phyloP scores from a whole-genome alignment of 2,113 vertebrate genomes.

The Chroicocephalus ridibundus region DNA sequence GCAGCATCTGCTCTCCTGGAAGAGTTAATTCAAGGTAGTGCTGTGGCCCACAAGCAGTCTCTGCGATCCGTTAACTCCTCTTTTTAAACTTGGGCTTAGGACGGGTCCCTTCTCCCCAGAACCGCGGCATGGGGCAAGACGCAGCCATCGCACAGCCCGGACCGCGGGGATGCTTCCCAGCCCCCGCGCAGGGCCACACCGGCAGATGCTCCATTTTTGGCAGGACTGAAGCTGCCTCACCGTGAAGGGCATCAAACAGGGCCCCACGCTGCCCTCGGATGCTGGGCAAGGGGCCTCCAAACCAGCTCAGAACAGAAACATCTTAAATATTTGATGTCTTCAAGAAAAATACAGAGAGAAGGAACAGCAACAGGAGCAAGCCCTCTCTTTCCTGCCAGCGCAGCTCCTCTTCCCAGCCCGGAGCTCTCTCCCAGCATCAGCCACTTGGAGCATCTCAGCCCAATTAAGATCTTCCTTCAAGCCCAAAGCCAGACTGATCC shows the following conservation, averaged over 20 bases:
- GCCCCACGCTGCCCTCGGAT: background rate
- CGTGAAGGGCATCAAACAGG: background rate
- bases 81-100: background rate
- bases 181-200: background rate
- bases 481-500: background rate
- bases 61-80: background rate
- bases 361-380: background rate
- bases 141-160: background rate
- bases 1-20: background rate
- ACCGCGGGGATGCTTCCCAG: background rate
- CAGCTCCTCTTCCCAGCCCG: background rate
- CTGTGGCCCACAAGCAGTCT: background rate
- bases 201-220: fast-evolving
- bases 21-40: background rate
- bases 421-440: background rate
- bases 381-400: background rate
- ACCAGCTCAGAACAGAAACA: background rate
- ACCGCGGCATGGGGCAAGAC: fast-evolving
- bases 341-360: background rate
- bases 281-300: background rate
- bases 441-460: background rate
- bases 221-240: background rate
- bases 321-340: constrained; percentile 1
- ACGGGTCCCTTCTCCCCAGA: background rate
- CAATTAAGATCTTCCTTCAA: background rate